Conservation (phyloP, 2,888 invertebrate species). For the Cataglyphis cursor region DNA sequence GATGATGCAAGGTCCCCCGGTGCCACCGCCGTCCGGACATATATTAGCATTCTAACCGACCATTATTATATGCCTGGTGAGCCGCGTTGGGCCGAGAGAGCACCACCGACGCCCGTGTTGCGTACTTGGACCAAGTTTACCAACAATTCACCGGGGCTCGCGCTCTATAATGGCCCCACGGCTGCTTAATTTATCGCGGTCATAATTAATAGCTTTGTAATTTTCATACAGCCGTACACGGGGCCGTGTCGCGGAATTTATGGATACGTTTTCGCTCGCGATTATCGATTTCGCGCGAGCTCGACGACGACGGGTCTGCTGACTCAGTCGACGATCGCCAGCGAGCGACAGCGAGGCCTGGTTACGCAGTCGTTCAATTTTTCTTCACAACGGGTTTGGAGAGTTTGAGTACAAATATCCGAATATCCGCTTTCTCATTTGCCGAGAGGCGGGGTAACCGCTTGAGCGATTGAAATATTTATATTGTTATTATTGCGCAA, state of each 20-base stretch:
- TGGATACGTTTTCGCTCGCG: slow-evolving; percentile 82
- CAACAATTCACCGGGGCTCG: slow-evolving; percentile 86
- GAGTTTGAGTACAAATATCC: neutral
- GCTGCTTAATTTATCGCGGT: slow-evolving; percentile 86
- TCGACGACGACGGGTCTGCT: slow-evolving; percentile 44
- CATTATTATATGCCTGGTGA: slow-evolving; percentile 86
- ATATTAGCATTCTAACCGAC: slow-evolving; percentile 87
- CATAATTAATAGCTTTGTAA: slow-evolving; percentile 87
- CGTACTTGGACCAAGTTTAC: slow-evolving; percentile 87
- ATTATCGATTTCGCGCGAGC: slow-evolving; percentile 78
- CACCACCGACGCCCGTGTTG: slow-evolving; percentile 82
- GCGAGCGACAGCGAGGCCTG: slow-evolving; percentile 18
- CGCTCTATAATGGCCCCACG: slow-evolving; percentile 86
- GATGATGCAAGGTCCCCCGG: slow-evolving; percentile 86
- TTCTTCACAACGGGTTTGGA: slow-evolving; percentile 16
- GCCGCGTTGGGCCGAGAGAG: slow-evolving; percentile 84
- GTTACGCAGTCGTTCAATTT: slow-evolving; percentile 40
- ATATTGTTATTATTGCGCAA: slow-evolving; percentile 32
- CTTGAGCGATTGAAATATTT: slow-evolving; percentile 48
- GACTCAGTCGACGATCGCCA: slow-evolving; percentile 27
- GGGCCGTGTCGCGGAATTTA: slow-evolving; percentile 79
- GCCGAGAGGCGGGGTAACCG: neutral
- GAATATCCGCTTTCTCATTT: slow-evolving; percentile 10
- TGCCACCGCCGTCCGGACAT: slow-evolving; percentile 85
- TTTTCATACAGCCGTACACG: slow-evolving; percentile 85